Conservation (phyloP, 2,888 invertebrate species). For the Agrotis segetum region DNA sequence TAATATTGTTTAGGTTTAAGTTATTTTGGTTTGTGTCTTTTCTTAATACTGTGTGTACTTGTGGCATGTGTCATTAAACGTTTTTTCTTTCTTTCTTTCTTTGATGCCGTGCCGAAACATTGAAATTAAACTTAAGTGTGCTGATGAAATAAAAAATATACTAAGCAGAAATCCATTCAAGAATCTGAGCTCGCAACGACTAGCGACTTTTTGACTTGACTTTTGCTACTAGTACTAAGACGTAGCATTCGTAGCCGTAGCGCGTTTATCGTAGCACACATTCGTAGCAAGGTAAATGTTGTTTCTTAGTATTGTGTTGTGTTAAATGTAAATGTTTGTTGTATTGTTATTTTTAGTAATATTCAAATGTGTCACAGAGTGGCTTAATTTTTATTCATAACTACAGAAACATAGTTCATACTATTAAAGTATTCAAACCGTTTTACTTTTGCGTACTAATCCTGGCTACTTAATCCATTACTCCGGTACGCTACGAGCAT, state of each 20-base stretch:
- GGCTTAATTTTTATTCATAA: no score
- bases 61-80: no score
- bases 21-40: no score
- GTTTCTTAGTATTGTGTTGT: neutral
- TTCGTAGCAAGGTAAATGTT: slow-evolving; percentile 9
- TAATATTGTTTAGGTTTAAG: no score
- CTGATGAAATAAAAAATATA: neutral
- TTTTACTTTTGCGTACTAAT: slow-evolving; percentile 23
- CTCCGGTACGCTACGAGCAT: slow-evolving; percentile 7
- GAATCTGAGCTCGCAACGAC: neutral
- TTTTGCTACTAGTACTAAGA: slow-evolving; percentile 28
- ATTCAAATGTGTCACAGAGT: neutral
- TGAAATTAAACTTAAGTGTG: no score
- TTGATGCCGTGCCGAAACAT: neutral
- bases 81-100: no score
- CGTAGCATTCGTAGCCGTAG: slow-evolving; percentile 14
- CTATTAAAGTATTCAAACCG: neutral
- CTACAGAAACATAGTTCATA: slow-evolving; percentile 7
- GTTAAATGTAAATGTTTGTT: neutral
- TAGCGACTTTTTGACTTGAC: no score
- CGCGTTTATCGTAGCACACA: slow-evolving; percentile 19
- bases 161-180: neutral
- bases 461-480: slow-evolving; percentile 39
- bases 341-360: neutral
- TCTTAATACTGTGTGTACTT: no score